A percentile compares a stretch with the other conserved stretches of the same genome.
These are phyloP conservation scores for Podilymbus podiceps DNA, from an alignment of 2,113 vertebrate species.

Conservation along the genomic window DNA sequence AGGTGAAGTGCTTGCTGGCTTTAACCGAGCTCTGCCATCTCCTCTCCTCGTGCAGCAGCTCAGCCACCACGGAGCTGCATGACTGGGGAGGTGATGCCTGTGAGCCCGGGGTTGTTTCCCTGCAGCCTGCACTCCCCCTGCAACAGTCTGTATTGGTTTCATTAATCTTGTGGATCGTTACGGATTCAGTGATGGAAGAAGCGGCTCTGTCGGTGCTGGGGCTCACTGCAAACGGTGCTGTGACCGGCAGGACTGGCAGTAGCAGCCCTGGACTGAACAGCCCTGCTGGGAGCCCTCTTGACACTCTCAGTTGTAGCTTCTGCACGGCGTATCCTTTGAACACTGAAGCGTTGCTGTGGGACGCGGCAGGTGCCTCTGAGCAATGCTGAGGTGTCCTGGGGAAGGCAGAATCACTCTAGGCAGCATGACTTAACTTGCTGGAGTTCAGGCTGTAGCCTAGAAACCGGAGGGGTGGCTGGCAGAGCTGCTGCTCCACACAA, in stretches of 20 bases:
- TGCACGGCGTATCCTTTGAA: not conserved
- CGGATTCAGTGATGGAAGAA: not conserved
- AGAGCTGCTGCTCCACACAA: not conserved
- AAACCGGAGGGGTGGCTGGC: not conserved
- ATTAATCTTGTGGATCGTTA: not conserved
- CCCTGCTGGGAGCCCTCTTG: not conserved
- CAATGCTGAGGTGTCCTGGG: not conserved
- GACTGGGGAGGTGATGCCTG: not conserved
- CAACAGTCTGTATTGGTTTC: not conserved
- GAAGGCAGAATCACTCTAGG: not conserved
- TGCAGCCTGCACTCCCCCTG: not conserved
- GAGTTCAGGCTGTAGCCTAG: not conserved
- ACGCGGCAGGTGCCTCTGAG: not conserved
- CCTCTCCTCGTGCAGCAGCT: not conserved
- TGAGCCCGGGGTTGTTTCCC: fast-evolving
- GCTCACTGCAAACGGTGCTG: not conserved
- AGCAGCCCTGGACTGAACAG: not conserved
- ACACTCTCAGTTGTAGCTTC: not conserved
- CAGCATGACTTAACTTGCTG: not conserved
- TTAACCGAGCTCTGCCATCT: not conserved
- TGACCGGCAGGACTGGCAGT: not conserved
- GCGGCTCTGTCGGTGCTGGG: not conserved
- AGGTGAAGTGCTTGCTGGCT: not conserved
- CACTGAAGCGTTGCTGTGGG: not conserved
- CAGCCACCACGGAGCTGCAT: fast-evolving